A percentile compares a stretch with the other conserved stretches of the same genome.
These are phyloP conservation scores for Margarornis squamiger DNA, from an alignment of 2,797 vertebrate genomes.

Conservation along the genomic window DNA sequence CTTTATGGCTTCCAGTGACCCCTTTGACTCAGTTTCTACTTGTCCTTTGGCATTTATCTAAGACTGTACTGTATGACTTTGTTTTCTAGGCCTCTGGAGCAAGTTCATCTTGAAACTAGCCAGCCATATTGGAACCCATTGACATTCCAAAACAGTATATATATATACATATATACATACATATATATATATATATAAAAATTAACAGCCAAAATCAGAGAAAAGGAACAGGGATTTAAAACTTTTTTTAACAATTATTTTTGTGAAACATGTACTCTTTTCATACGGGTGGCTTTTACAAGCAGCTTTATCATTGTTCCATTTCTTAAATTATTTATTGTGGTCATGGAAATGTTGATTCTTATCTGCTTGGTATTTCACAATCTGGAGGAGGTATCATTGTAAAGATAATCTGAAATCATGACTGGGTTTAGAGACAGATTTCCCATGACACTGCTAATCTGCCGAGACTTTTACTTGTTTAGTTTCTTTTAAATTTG, in stretches of 20 bases:
- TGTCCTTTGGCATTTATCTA: slow-evolving; percentile 72
- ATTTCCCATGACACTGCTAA: slow-evolving; percentile 60
- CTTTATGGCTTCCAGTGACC: slow-evolving; percentile 50
- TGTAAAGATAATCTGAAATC: slow-evolving; percentile 67
- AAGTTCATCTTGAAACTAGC: slow-evolving; percentile 96
- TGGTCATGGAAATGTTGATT: slow-evolving; percentile 79
- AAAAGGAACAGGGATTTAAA: slow-evolving; percentile 86
- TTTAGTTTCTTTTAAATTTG: slow-evolving; percentile 8
- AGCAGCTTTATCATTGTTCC: slow-evolving; percentile 80
- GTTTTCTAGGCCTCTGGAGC: slow-evolving; percentile 93
- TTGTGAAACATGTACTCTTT: slow-evolving; percentile 83
- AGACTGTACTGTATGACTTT: slow-evolving; percentile 79
- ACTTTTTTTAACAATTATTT: slow-evolving; percentile 84
- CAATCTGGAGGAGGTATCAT: slow-evolving; percentile 70
- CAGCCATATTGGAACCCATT: slow-evolving; percentile 89
- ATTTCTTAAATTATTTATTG: slow-evolving; percentile 76
- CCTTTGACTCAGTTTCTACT: slow-evolving; percentile 62
- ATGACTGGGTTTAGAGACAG: slow-evolving; percentile 58
- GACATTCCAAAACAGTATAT: slow-evolving; percentile 94
- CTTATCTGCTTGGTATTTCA: slow-evolving; percentile 75
- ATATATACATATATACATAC: slow-evolving; percentile 70
- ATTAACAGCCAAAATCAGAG: slow-evolving; percentile 84
- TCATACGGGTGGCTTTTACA: slow-evolving; percentile 85
- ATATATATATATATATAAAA: slow-evolving; percentile 34
- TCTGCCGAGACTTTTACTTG: slow-evolving; percentile 9